Evolutionary conservation across 2,797 vertebrate species (phyloP).

Genomic region (Halcyon chelicuti): DNA sequence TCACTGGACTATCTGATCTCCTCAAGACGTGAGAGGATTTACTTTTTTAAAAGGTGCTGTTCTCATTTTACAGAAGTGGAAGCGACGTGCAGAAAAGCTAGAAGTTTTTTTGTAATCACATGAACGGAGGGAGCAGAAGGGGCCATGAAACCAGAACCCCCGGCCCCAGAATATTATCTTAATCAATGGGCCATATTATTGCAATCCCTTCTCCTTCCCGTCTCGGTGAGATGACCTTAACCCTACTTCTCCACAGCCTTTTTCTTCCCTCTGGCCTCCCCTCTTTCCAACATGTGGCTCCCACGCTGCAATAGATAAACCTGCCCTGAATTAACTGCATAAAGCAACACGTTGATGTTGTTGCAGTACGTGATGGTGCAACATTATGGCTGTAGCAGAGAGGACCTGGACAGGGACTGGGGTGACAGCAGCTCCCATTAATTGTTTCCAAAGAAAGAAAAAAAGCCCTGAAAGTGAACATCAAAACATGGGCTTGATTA

Average conservation of each 20-base stretch:
- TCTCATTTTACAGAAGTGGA: background rate
- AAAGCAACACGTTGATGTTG: background rate
- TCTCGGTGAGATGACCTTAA: background rate
- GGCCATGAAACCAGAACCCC: background rate
- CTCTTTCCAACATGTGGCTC: background rate
- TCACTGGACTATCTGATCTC: background rate
- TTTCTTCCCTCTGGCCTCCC: background rate
- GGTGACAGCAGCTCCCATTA: background rate
- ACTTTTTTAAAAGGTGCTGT: background rate
- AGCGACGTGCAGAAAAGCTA: background rate
- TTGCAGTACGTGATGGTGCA: rapidly evolving
- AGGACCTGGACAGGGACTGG: background rate
- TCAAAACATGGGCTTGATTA: background rate
- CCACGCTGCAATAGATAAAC: background rate
- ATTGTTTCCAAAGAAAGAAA: background rate
- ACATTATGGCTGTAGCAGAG: background rate
- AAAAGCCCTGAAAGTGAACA: background rate
- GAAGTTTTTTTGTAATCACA: background rate
- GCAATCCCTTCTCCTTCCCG: background rate
- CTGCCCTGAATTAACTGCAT: background rate
- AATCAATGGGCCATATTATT: background rate
- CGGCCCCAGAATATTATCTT: background rate
- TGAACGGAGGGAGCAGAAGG: background rate
- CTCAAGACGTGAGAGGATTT: background rate
- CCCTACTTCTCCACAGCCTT: background rate